These are phyloP conservation scores for Coptotermes formosanus DNA, from an alignment of 1,140 invertebrate species.

Conservation along the genomic window DNA sequence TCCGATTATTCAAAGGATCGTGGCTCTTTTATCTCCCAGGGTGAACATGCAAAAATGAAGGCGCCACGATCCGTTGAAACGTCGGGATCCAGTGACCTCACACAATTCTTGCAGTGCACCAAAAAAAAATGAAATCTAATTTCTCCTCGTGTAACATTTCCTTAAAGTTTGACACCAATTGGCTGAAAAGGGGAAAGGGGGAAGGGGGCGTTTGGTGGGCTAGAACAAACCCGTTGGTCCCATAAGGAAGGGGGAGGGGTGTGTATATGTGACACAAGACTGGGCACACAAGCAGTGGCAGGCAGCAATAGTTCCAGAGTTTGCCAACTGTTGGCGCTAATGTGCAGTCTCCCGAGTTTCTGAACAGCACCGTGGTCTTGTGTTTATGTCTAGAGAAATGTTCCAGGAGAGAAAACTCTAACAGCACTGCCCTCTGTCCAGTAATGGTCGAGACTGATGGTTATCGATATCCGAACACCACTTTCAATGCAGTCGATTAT, in stretches of 20 bases:
- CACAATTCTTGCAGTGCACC: no score
- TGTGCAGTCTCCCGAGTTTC: conserved; percentile 11
- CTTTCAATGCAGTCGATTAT: not conserved
- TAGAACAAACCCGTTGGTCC: not conserved
- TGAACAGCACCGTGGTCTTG: not conserved
- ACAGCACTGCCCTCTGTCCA: not conserved
- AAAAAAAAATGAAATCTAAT: not conserved
- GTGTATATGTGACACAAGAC: not conserved
- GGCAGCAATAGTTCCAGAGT: conserved; percentile 4
- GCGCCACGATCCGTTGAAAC: no score
- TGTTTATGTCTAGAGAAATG: not conserved
- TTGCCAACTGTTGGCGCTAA: conserved; percentile 17
- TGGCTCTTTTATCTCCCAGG: no score
- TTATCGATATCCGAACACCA: not conserved
- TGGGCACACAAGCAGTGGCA: not conserved
- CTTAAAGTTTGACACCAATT: not conserved
- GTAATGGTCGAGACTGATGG: not conserved
- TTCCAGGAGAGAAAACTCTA: not conserved
- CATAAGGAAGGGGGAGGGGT: not conserved
- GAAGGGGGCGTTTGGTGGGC: not conserved
- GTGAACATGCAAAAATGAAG: no score
- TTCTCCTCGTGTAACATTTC: not conserved
- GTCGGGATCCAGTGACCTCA: no score
- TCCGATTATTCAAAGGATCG: no score
- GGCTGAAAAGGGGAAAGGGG: not conserved